Evolutionary conservation across 2,888 invertebrate species (phyloP), one percentile per base, ranked within the genome.

Genomic region (Diadegma fenestrale): DNA sequence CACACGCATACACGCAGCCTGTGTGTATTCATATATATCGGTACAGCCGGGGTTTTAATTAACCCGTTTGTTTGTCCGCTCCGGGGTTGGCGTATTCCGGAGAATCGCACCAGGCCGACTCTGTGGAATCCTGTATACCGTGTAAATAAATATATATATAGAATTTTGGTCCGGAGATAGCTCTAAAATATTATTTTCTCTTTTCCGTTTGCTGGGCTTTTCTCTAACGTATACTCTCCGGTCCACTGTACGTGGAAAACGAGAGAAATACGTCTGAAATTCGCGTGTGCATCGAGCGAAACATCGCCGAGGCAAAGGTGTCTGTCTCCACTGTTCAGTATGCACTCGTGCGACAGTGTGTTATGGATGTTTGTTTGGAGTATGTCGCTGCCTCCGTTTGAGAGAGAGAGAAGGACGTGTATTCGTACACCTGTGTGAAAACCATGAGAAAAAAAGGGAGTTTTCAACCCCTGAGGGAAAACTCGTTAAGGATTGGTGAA

Each of bases 401-500:
- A 51, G 51, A 8, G 51, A 7, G 22, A 54, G 54, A 22, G 12
- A 26, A 26, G 37, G 37, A 8, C 37, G 30, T 41, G 48, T 14
- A 37, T n/a, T 17, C 10, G 73, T 75, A 61, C 63, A 63, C 51
- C 69, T 71, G 41, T 37, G 71, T 22, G 76, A 76, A 14, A 26
- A 33, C n/a, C 76, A 22, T 26, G 19, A 37, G 37, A 45, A 73
- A 66, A 80, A 81, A 81, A 75, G 64, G 12, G 19, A 17, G 10
- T 5, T 26, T 30, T 54, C 63, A 61, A 37, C 64, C 48, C 80
- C 73, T 10, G 51, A 68, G 54, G 84, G 85, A 85, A 87, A 90
- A 88, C 90, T 90, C 90, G 89, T 91, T 90, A 90, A 90, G 90
- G 88, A 79, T 84, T 86, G 84, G 88, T 88, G 89, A 90, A 91